Percentiles rank a stretch among this genome's conserved stretches.
These are phyloP conservation scores for Chelmon rostratus DNA, from an alignment of 2,797 vertebrate species.

Conservation along the genomic window DNA sequence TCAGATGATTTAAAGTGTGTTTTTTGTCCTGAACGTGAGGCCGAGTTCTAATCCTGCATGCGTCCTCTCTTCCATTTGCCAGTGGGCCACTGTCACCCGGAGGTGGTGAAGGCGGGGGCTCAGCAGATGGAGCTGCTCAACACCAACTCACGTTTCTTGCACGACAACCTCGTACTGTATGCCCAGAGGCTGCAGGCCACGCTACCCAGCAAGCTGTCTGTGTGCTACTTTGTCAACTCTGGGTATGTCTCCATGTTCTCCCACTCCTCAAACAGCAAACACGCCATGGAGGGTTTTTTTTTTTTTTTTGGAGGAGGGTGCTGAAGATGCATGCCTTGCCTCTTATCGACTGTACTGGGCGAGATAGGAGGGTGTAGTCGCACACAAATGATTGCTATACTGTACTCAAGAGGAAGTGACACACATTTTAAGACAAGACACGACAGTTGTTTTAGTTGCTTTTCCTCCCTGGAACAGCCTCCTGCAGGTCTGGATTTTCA, in stretches of 20 bases:
- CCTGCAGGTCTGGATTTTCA: not conserved
- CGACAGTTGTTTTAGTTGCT: no score
- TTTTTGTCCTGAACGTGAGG: not conserved
- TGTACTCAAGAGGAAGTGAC: not conserved
- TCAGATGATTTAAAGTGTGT: not conserved
- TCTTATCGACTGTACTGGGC: not conserved
- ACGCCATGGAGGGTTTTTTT: not conserved
- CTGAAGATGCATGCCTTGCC: not conserved
- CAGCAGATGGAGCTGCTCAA: conserved; percentile 96
- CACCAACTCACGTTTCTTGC: conserved; percentile 96
- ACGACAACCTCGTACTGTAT: conserved; percentile 95
- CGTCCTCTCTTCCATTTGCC: not conserved
- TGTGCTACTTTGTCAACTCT: conserved; percentile 99
- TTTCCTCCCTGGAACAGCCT: not conserved
- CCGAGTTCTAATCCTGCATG: not conserved
- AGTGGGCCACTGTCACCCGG: conserved; percentile 97
- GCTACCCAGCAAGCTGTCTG: conserved; percentile 90
- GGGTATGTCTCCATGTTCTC: conserved; percentile 86
- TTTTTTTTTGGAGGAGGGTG: not conserved
- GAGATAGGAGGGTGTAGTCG: not conserved
- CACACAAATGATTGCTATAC: not conserved
- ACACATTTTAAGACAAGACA: not conserved
- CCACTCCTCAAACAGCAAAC: not conserved
- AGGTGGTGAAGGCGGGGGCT: conserved; percentile 91
- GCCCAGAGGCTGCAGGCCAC: conserved; percentile 92